These are phyloP conservation scores for Scaptomyza pallida DNA, from an alignment of 1,140 invertebrate species.

Conservation along the genomic window DNA sequence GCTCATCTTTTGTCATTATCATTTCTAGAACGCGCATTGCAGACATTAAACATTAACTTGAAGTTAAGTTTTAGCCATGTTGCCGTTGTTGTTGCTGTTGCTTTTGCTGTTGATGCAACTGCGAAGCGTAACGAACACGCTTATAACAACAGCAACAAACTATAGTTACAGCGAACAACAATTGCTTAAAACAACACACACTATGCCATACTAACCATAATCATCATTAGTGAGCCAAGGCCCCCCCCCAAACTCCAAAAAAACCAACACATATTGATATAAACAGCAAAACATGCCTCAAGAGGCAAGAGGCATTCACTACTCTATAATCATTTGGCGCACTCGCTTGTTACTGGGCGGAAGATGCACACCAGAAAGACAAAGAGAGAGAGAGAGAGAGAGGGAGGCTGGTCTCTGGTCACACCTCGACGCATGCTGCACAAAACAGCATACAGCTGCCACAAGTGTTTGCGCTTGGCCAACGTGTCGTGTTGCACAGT, in stretches of 20 bases:
- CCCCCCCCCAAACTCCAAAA: conserved; percentile 10
- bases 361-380: background rate
- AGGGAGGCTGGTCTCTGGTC: conserved; percentile 46
- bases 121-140: conserved; percentile 79
- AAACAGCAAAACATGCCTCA: conserved; percentile 31
- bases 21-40: conserved; percentile 70
- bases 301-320: background rate
- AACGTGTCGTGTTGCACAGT: conserved; percentile 31
- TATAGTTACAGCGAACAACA: conserved; percentile 15
- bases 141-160: conserved; percentile 62
- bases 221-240: conserved; percentile 68
- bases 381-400: background rate
- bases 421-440: conserved; percentile 64
- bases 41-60: conserved; percentile 69
- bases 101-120: conserved; percentile 69
- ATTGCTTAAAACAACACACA: conserved; percentile 55
- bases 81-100: conserved; percentile 45
- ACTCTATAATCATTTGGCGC: conserved; percentile 68
- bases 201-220: conserved; percentile 36
- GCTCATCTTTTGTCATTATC: conserved; percentile 65
- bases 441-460: conserved; percentile 13
- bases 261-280: conserved; percentile 39
- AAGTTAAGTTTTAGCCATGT: conserved; percentile 28
- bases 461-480: conserved; percentile 31
- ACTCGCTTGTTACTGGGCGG: conserved; percentile 49